Conservation (phyloP, 2,888 invertebrate species). For the Dorcus hopei region DNA sequence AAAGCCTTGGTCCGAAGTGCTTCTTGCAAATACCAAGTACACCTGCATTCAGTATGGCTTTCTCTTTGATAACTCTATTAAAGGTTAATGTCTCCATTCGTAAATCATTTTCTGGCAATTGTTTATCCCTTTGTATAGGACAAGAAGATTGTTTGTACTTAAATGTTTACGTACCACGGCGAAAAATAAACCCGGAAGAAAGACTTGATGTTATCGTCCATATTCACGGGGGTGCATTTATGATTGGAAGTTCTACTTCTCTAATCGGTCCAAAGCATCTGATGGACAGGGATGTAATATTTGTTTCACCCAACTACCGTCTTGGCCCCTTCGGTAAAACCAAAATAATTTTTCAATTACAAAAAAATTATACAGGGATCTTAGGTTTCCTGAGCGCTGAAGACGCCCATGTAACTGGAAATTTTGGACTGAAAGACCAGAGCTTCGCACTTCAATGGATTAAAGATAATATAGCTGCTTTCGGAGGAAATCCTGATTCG, state of each 20-base stretch:
- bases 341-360: too few species aligned
- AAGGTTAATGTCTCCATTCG: neutral
- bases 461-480: constrained; percentile 60
- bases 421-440: constrained; percentile 70
- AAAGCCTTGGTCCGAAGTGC: constrained; percentile 32
- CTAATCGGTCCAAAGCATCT: constrained; percentile 49
- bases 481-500: constrained; percentile 65
- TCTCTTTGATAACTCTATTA: too few species aligned
- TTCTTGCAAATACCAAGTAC: constrained; percentile 34
- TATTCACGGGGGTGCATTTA: constrained; percentile 52
- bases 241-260: constrained; percentile 43
- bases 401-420: constrained; percentile 62
- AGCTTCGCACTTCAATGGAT: constrained; percentile 64
- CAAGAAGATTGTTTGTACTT: constrained; percentile 65
- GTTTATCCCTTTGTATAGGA: constrained; percentile 42
- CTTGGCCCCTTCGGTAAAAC: constrained; percentile 53
- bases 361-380: neutral
- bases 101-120: too few species aligned
- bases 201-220: constrained; percentile 49
- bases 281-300: constrained; percentile 48
- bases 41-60: constrained; percentile 28
- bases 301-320: constrained; percentile 65
- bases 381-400: constrained; percentile 70
- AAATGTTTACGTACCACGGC: constrained; percentile 60
- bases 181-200: constrained; percentile 44